These are phyloP conservation scores for Leptoclinus maculatus DNA, from an alignment of 2,797 vertebrate genomes.

Conservation along the genomic window DNA sequence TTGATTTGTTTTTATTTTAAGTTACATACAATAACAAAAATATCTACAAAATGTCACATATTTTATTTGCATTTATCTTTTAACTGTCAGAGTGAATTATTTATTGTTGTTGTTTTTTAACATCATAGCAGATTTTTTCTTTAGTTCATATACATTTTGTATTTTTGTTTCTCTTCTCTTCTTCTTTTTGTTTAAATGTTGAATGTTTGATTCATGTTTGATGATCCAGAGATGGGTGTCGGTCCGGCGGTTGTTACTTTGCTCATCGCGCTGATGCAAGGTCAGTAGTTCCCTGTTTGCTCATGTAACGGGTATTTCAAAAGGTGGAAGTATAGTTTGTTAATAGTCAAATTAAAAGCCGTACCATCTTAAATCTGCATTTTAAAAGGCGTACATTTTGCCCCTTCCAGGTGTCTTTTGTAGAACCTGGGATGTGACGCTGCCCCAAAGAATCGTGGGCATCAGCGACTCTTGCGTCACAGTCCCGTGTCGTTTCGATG, in stretches of 20 bases:
- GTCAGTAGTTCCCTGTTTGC: slow-evolving; percentile 20
- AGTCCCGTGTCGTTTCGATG: slow-evolving; percentile 41
- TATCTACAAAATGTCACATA: background rate
- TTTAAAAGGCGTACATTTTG: background rate
- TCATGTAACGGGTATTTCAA: background rate
- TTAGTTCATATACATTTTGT: background rate
- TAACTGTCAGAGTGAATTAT: background rate
- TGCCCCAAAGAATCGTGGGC: slow-evolving; percentile 25
- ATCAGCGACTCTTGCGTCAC: slow-evolving; percentile 40
- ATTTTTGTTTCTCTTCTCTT: background rate
- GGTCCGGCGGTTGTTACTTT: background rate
- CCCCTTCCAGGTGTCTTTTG: slow-evolving; percentile 13
- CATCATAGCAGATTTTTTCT: background rate
- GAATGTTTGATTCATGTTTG: no score
- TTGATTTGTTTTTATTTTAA: background rate
- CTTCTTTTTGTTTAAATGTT: background rate
- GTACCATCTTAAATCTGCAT: background rate
- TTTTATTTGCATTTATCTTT: background rate
- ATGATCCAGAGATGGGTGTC: slow-evolving; percentile 24
- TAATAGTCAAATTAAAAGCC: no score
- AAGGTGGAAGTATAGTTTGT: background rate
- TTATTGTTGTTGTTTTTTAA: background rate
- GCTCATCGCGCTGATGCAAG: slow-evolving; percentile 32
- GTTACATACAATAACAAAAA: background rate
- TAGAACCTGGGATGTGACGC: background rate